phyloP scores from a whole-genome alignment of 2,888 invertebrate genomes.

The Lysandra bellargus region DNA sequence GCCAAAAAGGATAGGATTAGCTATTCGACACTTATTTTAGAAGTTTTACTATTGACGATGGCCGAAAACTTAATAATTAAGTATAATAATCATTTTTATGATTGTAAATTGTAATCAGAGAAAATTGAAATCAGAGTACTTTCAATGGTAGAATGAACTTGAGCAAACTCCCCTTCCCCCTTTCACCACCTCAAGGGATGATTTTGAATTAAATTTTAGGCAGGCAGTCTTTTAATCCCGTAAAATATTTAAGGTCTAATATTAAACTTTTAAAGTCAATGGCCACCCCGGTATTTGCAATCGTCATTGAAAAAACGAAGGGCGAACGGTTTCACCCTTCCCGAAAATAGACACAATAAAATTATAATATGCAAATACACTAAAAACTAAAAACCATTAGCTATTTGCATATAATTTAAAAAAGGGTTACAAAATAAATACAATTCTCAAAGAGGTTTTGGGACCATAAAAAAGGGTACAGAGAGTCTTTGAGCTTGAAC shows the following conservation, averaged over 20 bases:
- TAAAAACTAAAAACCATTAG: background rate
- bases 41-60: too few species aligned
- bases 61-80: too few species aligned
- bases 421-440: conserved; percentile 27
- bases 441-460: background rate
- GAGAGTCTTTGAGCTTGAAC: background rate
- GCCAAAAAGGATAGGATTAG: too few species aligned
- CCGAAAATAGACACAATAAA: conserved; percentile 19
- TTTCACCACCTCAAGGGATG: too few species aligned
- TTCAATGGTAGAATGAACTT: too few species aligned
- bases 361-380: conserved; percentile 28
- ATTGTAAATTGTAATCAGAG: too few species aligned
- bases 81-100: too few species aligned
- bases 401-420: conserved; percentile 24
- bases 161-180: too few species aligned
- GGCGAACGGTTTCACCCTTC: conserved; percentile 17
- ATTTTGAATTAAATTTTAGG: too few species aligned
- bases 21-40: too few species aligned
- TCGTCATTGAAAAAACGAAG: background rate
- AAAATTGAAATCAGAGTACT: too few species aligned
- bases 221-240: background rate
- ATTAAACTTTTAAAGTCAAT: background rate
- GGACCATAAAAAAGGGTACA: conserved; percentile 4
- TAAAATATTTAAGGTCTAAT: background rate
- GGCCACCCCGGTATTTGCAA: conserved; percentile 4